Evolutionary conservation across 2,113 vertebrate species (phyloP), one percentile per base, ranked within the genome.

Genomic region (Excalfactoria chinensis): DNA sequence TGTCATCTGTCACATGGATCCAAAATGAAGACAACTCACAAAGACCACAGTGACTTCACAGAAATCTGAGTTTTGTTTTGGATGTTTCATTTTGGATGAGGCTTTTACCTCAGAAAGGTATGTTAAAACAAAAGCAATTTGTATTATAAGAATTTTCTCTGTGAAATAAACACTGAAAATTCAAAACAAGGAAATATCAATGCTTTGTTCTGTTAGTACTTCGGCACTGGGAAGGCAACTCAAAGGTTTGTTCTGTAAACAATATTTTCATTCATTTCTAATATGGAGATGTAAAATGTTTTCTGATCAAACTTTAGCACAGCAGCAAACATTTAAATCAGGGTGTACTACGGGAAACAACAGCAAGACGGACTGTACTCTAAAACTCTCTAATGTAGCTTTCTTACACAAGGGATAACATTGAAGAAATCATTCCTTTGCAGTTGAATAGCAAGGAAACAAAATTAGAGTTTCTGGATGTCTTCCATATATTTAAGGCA

Each of bases 401-500:
- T 90, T 55, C 41, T 85, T 62, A 40, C 59, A 25, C 17, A 84
- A 30, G 0, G 1, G 51, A 35, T 10, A 30, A 3, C 32, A 41
- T 32, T 68, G 63, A 74, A 81, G 7, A 89, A 82, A 75, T 55
- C 11, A 35, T 32, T 55, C 13, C 7, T 88, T 84, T 81, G 11
- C 23, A 22, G 22, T 51, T 69, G 55, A 59, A 68, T 9, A 75
- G 10, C 8, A 59, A 64, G 82, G 53, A 60, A 88, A 72, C 11
- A 68, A 56, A 72, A 64, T 55, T 6, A n/a, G 21, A 51, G 37
- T 37, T 75, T 75, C 71, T 71, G 2, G 3, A 43, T 32, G 74
- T 0, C 0, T 71, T 72, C 17, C 1, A 1, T 73, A 28, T 6
- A n/a, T 41, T 28, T 32, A 58, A 63, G 9, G 21, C 28, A 51